Evolutionary conservation across 1,140 invertebrate genomes (phyloP), one percentile per base, ranked within the genome.

Genomic region (Pogonognathellus flavescens): DNA sequence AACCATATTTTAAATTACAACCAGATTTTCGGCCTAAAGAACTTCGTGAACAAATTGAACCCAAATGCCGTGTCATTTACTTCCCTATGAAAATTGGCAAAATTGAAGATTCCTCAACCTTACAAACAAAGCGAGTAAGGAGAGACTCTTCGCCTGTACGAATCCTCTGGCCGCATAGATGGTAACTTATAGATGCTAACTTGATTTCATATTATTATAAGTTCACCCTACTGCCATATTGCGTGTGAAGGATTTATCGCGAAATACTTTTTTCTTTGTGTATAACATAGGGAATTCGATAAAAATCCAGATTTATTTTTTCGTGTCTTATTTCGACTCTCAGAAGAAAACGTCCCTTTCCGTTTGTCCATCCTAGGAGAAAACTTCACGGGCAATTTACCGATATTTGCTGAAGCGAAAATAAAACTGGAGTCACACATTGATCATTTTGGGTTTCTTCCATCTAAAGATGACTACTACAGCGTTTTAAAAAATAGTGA

Each of bases 91-190:
- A 91, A 81, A 92, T 93, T 89, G 89, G 90, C 50, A 14, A 13
- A 16, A 55, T 80, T 52, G n/a, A 22, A 41, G 7, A 60, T 22
- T 49, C 6, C 22, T n/a, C 16, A 87, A n/a, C 22, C 22, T 62
- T 85, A n/a, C 9, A 11, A 72, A 53, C 50, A 87, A 88, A 86
- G 87, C 49, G 13, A 0, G 1, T 55, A 14, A 81, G 85, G 86
- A 84, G 53, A 82, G 62, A 87, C 16, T 18, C 60, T 86, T 89
- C 95, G 16, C 93, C 60, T 87, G 89, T 95, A 16, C 93, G 94
- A 90, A 93, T 95, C 55, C 92, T 95, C 18, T 96, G 95, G 95
- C 93, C 95, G 16, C 95, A 95, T 91, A 91, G 95, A 89, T 95
- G 95, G 93, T 93, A 90, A 90, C 88, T 87, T n/a, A 95, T 91